A percentile compares a stretch with the other conserved stretches of the same genome.
phyloP scores from a whole-genome alignment of 2,888 invertebrate genomes.

The Meganola albula region DNA sequence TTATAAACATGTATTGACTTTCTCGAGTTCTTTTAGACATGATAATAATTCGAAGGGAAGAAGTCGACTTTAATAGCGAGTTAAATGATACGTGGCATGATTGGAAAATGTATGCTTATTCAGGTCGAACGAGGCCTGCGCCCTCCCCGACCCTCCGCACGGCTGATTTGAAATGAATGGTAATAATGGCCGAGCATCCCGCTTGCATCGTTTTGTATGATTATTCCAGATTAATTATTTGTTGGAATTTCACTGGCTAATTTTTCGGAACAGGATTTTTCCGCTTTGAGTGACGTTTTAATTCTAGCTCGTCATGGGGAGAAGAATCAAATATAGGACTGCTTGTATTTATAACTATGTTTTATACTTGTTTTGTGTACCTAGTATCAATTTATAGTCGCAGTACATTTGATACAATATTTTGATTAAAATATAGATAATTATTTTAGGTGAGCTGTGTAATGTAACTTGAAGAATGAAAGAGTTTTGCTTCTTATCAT shows the following conservation, averaged over 20 bases:
- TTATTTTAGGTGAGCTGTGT: too few relatives aligned
- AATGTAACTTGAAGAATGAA: too few relatives aligned
- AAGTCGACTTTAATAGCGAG: slow-evolving; percentile 77
- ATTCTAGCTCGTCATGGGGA: slow-evolving; percentile 62
- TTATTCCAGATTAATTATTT: slow-evolving; percentile 78
- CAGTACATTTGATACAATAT: too few relatives aligned
- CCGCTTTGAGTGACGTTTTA: slow-evolving; percentile 75
- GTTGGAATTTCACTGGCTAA: slow-evolving; percentile 74
- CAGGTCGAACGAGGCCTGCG: slow-evolving; percentile 60
- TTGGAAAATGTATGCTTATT: slow-evolving; percentile 78
- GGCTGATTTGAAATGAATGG: slow-evolving; percentile 78
- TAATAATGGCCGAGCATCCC: slow-evolving; percentile 74
- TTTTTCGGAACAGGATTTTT: slow-evolving; percentile 75
- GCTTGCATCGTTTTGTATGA: slow-evolving; percentile 76
- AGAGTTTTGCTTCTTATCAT: too few relatives aligned
- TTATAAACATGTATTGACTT: slow-evolving; percentile 42
- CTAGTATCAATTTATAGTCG: too few relatives aligned
- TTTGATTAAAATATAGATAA: too few relatives aligned
- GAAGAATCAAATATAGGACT: slow-evolving; percentile 20
- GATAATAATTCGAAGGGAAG: slow-evolving; percentile 74
- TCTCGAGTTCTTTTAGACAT: slow-evolving; percentile 56
- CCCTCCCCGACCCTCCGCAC: slow-evolving; percentile 60
- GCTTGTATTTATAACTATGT: not conserved
- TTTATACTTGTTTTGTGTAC: too few relatives aligned
- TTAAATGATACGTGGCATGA: slow-evolving; percentile 78